Evolutionary conservation across 2,888 invertebrate species (phyloP), one percentile per base, ranked within the genome.

Genomic region (Gerris lacustris): DNA sequence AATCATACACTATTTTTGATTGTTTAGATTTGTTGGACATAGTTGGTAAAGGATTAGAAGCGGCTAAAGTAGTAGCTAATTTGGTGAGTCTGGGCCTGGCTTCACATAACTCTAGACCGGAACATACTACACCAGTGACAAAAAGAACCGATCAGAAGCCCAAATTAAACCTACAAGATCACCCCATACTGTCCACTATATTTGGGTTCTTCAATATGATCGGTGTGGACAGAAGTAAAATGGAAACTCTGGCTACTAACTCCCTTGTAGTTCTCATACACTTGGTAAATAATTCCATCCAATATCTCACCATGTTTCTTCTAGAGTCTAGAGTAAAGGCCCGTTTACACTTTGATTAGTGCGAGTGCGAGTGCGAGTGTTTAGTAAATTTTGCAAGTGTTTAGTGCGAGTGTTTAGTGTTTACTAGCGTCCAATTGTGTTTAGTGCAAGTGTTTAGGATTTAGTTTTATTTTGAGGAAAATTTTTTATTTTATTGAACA

Each of bases 1-100:
- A 2, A 31, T 31, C 4, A 31, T 31, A 31, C 31, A 31, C 31
- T 31, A 4, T 31, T 31, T 31, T 31, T 31, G 31, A 31, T 31
- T 31, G 31, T 55, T 55, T 55, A 55, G 55, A 55, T 55, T 55
- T 55, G 15, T 11, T 55, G 15, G 55, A 15, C 9, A 55, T 55
- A 55, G 11, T 55, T 55, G 55, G 55, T 55, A 55, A 55, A 55
- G 55, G 55, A 55, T 55, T 55, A 15, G 55, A 55, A 55, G 55
- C 55, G 1, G 55, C 55, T 55, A 55, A 55, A 15, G 15, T 15
- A 55, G 55, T 55, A 2, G 55, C 55, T 55, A 15, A 55, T 55
- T 15, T 55, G 9, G 55, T 55, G 55, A 55, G 55, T 55, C 55
- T 11, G 15, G 15, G 55, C 9, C 15, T 55, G 1, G 55, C 11